A percentile compares a stretch with the other conserved stretches of the same genome.
Conservation (phyloP, 2,113 vertebrate species). For the Gallinago undulata region DNA sequence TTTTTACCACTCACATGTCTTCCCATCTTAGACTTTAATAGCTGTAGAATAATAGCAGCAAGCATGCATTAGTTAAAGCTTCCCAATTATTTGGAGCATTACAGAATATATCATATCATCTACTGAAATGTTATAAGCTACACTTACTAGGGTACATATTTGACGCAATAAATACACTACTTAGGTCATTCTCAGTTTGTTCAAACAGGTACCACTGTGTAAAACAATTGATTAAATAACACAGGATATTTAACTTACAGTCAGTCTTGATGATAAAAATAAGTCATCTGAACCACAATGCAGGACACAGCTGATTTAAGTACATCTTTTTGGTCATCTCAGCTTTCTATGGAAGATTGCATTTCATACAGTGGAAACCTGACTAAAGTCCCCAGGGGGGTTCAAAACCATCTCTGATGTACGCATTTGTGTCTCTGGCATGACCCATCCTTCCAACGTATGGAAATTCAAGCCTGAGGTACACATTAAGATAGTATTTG, state of each 20-base stretch:
- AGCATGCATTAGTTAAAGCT: constrained; percentile 60
- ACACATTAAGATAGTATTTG: not conserved
- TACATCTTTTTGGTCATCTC: not conserved
- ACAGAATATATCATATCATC: constrained; percentile 45
- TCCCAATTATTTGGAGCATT: constrained; percentile 45
- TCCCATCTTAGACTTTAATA: constrained; percentile 35
- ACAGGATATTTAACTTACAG: constrained; percentile 43
- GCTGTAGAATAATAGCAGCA: constrained; percentile 45
- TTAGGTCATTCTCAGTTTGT: constrained; percentile 41
- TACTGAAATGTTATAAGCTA: constrained; percentile 57
- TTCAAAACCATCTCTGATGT: not conserved
- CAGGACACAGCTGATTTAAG: constrained; percentile 34
- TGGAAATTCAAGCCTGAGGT: not conserved
- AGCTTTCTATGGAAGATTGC: not conserved
- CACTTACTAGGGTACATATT: constrained; percentile 35
- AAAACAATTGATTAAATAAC: constrained; percentile 59
- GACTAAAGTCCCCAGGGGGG: not conserved
- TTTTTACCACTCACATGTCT: constrained; percentile 39
- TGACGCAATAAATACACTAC: constrained; percentile 39
- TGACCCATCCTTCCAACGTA: not conserved
- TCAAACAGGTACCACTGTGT: constrained; percentile 46
- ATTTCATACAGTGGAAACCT: not conserved
- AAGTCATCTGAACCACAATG: constrained; percentile 47
- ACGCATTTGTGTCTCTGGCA: not conserved
- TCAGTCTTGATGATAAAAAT: constrained; percentile 33